Base-by-base conservation (phyloP, 2,888 invertebrate genomes). In the Conchocele bisecta region DNA sequence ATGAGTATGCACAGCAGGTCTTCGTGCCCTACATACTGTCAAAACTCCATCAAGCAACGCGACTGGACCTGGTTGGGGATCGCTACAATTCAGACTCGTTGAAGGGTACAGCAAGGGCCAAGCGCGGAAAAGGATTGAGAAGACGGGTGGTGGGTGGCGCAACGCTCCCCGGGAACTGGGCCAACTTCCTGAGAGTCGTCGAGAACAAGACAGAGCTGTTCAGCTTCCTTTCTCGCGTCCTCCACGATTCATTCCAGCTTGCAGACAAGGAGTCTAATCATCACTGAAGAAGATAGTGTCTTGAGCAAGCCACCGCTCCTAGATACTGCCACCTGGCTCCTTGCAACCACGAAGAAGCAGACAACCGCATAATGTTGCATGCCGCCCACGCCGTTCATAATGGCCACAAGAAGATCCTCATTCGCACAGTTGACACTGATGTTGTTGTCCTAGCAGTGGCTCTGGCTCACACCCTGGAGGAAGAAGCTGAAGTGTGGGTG, bases 21-120 rank as follows among this genome's bases (percentile, higher is more conserved):
- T 48, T 48, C 20, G 4, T 28, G 5, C 48, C 48, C 5, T 26
- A 28, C 48, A 48, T 48, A 29, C n/a, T 5, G 17, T 29, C 17
- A 7, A 73, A 82, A 35, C 46, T 80, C 22, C 6, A 28, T 11
- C 39, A 41, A 9, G 46, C 42, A 9, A 41, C 44, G 4, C 44
- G 81, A 31, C 9, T 81, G 7, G 81, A 83, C 50, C 41, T 70
- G 29, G 65, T 73, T 5, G 75, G 59, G 63, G 77, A 81, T 37
- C 41, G 15, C 17, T 81, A 77, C 57, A 5, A 46, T 11, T n/a
- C 31, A 44, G 57, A 68, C 13, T 66, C 57, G 54, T 24, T 81
- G 11, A 74, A 81, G 57, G 57, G 6, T 11, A 9, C 29, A 1
- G 69, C 70, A 6, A 48, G 74, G 17, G 46, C 37, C n/a, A 75